Conservation (phyloP, 2,113 vertebrate genomes). For the Crotalus tigris region DNA sequence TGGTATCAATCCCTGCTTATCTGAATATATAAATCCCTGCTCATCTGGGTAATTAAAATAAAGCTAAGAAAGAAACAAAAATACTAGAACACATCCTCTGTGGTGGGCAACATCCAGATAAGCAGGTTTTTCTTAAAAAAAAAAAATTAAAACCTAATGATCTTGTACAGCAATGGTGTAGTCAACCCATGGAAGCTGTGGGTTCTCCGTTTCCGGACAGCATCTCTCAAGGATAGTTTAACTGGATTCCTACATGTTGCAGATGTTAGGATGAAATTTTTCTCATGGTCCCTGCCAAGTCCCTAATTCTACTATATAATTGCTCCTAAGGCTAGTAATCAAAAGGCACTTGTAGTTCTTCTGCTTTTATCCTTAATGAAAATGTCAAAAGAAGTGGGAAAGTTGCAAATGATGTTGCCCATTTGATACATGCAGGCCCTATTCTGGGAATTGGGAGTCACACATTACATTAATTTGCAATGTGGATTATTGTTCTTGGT, state of each 20-base stretch:
- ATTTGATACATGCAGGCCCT: neutral
- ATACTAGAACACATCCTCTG: too few species aligned
- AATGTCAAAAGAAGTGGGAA: neutral
- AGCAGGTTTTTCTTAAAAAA: too few species aligned
- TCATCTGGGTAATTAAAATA: too few species aligned
- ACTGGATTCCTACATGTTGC: neutral
- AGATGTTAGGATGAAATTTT: neutral
- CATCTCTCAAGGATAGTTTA: neutral
- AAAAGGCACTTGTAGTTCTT: neutral
- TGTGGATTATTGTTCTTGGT: neutral
- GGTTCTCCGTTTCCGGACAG: neutral
- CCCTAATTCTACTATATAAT: neutral
- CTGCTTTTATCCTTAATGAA: neutral
- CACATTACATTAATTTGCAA: neutral
- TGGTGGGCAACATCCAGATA: neutral
- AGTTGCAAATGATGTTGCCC: neutral
- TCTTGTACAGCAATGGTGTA: neutral
- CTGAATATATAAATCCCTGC: too few species aligned
- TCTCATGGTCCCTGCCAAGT: neutral
- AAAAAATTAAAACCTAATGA: neutral
- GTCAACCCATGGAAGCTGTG: neutral
- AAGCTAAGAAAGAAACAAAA: too few species aligned
- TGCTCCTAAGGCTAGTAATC: neutral
- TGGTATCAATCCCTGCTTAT: neutral
- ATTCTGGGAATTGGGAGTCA: neutral